These are phyloP conservation scores for Diachrysia chrysitis DNA, from an alignment of 2,888 invertebrate species.

Conservation along the genomic window DNA sequence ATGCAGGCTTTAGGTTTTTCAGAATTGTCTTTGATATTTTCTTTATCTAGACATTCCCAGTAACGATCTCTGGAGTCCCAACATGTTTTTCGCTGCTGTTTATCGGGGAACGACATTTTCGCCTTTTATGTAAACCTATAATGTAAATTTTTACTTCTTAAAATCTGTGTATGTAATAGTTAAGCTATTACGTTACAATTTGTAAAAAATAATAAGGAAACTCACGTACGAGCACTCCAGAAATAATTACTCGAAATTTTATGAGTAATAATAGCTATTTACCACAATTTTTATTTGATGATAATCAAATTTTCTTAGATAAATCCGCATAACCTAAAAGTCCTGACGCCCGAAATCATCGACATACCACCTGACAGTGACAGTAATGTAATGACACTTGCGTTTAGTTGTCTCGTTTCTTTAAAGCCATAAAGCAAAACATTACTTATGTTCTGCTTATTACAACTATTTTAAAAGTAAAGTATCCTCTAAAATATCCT, in stretches of 20 bases:
- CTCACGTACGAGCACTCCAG: slow-evolving; percentile 57
- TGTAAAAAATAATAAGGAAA: slow-evolving; percentile 32
- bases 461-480: background rate
- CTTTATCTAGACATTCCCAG: slow-evolving; percentile 96
- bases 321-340: slow-evolving; percentile 39
- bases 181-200: slow-evolving; percentile 24
- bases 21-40: slow-evolving; percentile 90
- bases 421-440: background rate
- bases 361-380: background rate
- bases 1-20: slow-evolving; percentile 90
- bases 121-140: slow-evolving; percentile 76
- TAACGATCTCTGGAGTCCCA: slow-evolving; percentile 96
- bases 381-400: background rate
- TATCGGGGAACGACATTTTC: slow-evolving; percentile 94
- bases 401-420: background rate
- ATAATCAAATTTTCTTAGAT: slow-evolving; percentile 13
- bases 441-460: no score
- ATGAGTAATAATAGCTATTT: slow-evolving; percentile 39
- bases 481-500: no score
- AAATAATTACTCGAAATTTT: slow-evolving; percentile 54
- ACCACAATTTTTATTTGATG: slow-evolving; percentile 44
- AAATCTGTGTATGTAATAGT: slow-evolving; percentile 22
- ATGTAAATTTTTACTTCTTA: slow-evolving; percentile 66
- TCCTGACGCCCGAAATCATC: background rate
- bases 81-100: slow-evolving; percentile 94